Percentiles rank a stretch among this genome's conserved stretches.
These are phyloP conservation scores for Melanaphis sacchari DNA, from an alignment of 1,140 invertebrate genomes.

Conservation along the genomic window DNA sequence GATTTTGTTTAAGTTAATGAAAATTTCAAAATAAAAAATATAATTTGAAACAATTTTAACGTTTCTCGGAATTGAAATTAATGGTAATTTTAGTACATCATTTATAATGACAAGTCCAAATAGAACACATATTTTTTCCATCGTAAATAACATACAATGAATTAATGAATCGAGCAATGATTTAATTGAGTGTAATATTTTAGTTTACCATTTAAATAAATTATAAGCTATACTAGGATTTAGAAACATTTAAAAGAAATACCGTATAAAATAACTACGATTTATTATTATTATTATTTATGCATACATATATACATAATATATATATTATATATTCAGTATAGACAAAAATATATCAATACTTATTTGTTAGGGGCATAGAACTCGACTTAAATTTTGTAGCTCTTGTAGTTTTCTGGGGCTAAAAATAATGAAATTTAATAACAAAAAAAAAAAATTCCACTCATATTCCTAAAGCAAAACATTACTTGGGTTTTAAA, in stretches of 20 bases:
- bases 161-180: background rate
- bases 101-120: background rate
- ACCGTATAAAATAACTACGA: background rate
- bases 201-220: background rate
- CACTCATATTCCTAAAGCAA: no score
- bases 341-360: background rate
- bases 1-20: constrained; percentile 19
- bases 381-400: background rate
- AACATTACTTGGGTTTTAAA: background rate
- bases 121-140: background rate
- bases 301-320: no score
- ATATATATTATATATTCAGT: background rate
- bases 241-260: background rate
- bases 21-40: background rate
- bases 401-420: background rate
- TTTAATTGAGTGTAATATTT: background rate
- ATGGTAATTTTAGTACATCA: background rate
- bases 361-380: background rate
- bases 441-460: background rate
- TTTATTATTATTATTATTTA: background rate
- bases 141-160: background rate
- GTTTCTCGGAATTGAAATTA: background rate
- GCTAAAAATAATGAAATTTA: background rate
- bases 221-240: background rate
- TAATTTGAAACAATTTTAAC: background rate